Base-by-base conservation (phyloP, 1,140 invertebrate species). In the Lethrus apterus region DNA sequence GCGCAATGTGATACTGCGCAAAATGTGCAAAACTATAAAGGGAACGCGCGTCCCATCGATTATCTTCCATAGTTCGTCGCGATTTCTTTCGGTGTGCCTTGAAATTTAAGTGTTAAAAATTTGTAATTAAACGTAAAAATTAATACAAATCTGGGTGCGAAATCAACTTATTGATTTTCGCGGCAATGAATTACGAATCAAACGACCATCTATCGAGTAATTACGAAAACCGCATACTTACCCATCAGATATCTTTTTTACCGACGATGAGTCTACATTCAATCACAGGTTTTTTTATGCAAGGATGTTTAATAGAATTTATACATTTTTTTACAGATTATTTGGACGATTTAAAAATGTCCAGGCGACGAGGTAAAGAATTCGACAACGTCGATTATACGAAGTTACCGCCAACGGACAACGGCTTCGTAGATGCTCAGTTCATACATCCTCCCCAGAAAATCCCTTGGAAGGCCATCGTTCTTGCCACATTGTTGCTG, bases 391-490 rank as follows among this genome's bases (percentile, higher is more conserved):
- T 78, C 66, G 78, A 77, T 59, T 86, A 86, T 57, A 74, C 78
- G 29, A 75, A 78, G 54, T 66, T 86, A 10, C 72, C 74, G 2
- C 75, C 76, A 63, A 76, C 75, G 35, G 79, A 83, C 59, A 73
- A 74, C 73, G 82, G 80, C 43, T 86, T 83, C 67, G 73, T 80
- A 8, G 83, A 85, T 68, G 77, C 81, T 35, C 83, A 86, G 58
- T 81, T 82, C 58, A 65, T 71, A 43, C 48, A 57, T 29, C 73
- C 74, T n/a, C 70, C 73, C 9, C 68, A 67, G 17, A 71, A 72
- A 58, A 76, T 91, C 60, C 89, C 88, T 47, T 89, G 84, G 79
- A 87, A 84, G 67, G 84, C 88, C 1, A 85, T 93, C 24, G 63
- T 71, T 23, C 71, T 91, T 50, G 87, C 89, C 1, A 67, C 78